phyloP scores from a whole-genome alignment of 2,113 vertebrate species.

The Gasterosteus nipponicus region DNA sequence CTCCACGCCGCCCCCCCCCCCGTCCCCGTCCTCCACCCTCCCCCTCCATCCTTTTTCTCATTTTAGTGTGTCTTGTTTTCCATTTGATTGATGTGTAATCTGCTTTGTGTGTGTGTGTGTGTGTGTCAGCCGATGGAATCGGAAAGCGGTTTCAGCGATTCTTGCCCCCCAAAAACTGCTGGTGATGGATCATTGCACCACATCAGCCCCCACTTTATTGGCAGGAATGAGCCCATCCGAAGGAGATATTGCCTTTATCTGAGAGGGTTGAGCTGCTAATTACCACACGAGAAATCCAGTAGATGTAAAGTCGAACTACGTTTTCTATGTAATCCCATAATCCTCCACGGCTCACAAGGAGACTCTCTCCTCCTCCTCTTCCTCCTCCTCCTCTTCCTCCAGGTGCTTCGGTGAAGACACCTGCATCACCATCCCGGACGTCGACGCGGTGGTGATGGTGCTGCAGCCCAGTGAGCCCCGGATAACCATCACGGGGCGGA shows the following conservation, averaged over 20 bases:
- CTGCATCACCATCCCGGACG: conserved; percentile 91
- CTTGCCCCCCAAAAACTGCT: too few relatives aligned
- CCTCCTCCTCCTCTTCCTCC: background rate
- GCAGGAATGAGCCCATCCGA: too few relatives aligned
- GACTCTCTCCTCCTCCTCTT: too few relatives aligned
- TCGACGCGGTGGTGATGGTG: conserved; percentile 94
- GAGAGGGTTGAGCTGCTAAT: too few relatives aligned
- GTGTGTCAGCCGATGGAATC: conserved; percentile 15
- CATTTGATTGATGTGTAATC: conserved; percentile 44
- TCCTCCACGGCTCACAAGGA: too few relatives aligned
- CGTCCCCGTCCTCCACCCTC: background rate
- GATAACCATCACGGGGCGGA: conserved; percentile 91
- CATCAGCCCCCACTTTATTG: too few relatives aligned
- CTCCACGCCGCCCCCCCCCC: background rate
- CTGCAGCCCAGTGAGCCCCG: conserved; percentile 92
- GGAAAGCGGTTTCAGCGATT: background rate
- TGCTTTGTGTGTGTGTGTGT: background rate
- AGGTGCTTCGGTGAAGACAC: conserved; percentile 98
- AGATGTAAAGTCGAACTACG: too few relatives aligned
- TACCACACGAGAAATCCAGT: too few relatives aligned
- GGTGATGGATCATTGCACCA: too few relatives aligned
- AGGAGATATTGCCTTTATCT: too few relatives aligned
- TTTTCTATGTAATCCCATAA: too few relatives aligned
- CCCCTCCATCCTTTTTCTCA: background rate
- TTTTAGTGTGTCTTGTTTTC: conserved; percentile 41